Percentiles rank a stretch among this genome's conserved stretches.
These are phyloP conservation scores for Pseudochirops corinnae DNA, from an alignment of 2,797 vertebrate genomes.

Conservation along the genomic window DNA sequence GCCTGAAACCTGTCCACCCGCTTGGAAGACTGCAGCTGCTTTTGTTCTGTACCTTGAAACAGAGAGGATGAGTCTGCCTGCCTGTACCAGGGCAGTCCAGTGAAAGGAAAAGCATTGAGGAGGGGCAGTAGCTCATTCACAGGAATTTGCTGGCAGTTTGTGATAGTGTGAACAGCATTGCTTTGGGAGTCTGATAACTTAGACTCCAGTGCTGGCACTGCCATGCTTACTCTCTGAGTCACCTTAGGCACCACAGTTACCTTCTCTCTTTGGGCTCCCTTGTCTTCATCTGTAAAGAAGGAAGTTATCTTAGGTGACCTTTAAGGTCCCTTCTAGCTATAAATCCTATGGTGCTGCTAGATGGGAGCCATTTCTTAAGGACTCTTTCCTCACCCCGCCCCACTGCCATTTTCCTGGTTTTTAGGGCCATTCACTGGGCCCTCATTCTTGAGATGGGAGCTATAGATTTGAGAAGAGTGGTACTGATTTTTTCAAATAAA, in stretches of 20 bases:
- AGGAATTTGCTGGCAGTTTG: neutral
- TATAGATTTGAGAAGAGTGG: neutral
- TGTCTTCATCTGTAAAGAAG: neutral
- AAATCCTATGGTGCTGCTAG: neutral
- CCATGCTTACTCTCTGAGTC: neutral
- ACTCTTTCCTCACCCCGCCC: neutral
- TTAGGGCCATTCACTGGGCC: neutral
- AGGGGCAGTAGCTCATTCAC: neutral
- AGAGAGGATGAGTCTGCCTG: neutral
- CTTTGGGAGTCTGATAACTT: neutral
- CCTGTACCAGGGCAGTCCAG: neutral
- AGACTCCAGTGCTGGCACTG: neutral
- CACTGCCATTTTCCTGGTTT: neutral
- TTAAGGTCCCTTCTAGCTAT: neutral
- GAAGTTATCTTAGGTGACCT: neutral
- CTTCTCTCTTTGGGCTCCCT: neutral
- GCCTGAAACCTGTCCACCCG: slow-evolving; percentile 25
- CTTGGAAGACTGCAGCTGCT: neutral
- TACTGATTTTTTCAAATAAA: neutral
- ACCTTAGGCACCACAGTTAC: neutral
- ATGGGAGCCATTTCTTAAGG: neutral
- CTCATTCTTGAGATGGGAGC: neutral
- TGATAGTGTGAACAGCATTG: neutral
- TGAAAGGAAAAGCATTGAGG: neutral
- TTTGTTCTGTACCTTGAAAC: neutral